Percentiles rank a stretch among this genome's conserved stretches.
Evolutionary conservation across 1,140 invertebrate species (phyloP).

Genomic region (Muscidifurax raptorellus): DNA sequence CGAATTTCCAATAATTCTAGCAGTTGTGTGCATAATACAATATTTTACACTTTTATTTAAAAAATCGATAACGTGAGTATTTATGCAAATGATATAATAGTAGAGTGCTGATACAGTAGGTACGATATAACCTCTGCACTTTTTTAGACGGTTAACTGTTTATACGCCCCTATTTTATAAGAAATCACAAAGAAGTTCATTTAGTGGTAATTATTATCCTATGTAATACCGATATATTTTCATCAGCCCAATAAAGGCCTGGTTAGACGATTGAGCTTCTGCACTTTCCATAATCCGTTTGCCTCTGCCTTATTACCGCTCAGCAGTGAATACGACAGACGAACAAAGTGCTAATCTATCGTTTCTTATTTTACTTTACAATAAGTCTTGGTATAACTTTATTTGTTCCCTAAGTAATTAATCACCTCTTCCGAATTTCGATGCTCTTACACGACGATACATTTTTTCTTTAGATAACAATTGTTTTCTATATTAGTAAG

Average conservation of each 20-base stretch:
- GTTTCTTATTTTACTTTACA: not conserved
- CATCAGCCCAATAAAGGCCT: conserved; percentile 23
- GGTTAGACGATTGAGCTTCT: conserved; percentile 16
- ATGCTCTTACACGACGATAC: not conserved
- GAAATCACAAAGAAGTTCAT: conserved; percentile 58
- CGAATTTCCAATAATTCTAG: not conserved
- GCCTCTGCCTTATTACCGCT: conserved; percentile 20
- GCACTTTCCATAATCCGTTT: conserved; percentile 27
- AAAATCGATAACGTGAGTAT: not conserved
- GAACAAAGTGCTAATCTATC: not conserved
- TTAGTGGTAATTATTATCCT: conserved; percentile 41
- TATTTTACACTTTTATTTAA: not conserved
- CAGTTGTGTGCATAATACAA: not conserved
- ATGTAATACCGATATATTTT: conserved; percentile 57
- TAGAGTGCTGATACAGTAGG: not conserved
- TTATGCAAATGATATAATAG: not conserved
- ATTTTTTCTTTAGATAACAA: not conserved
- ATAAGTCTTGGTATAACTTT: conserved; percentile 35
- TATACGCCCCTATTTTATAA: conserved; percentile 41
- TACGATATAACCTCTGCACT: not conserved
- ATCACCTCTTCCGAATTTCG: not conserved
- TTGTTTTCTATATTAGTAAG: not conserved
- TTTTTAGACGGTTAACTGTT: not conserved
- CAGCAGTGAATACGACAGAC: conserved; percentile 17
- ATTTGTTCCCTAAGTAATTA: conserved; percentile 33